Evolutionary conservation across 1,140 invertebrate genomes (phyloP).

Genomic region (Latrodectus geometricus): DNA sequence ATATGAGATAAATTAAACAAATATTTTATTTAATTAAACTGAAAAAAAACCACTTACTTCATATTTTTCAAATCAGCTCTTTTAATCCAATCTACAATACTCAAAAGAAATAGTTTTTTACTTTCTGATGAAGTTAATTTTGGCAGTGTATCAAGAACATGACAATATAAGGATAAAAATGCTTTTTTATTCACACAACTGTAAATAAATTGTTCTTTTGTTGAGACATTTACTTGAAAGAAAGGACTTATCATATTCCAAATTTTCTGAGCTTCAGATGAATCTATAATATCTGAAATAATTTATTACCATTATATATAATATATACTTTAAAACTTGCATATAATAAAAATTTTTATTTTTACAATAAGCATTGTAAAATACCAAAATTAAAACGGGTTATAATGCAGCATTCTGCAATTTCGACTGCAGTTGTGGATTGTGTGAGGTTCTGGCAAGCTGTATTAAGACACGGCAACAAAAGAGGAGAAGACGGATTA

Average conservation of each 20-base stretch:
- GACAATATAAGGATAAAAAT: slow-evolving; percentile 18
- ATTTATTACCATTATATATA: background rate
- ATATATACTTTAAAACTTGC: background rate
- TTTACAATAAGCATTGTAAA: background rate
- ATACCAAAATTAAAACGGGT: slow-evolving; percentile 42
- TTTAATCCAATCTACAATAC: slow-evolving; percentile 29
- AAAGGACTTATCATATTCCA: slow-evolving; percentile 19
- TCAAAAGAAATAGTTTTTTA: slow-evolving; percentile 17
- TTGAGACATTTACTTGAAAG: slow-evolving; percentile 14
- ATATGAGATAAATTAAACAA: no score
- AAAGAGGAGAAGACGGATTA: slow-evolving; percentile 5
- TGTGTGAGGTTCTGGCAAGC: slow-evolving; percentile 26
- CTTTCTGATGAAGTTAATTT: background rate
- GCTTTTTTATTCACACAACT: slow-evolving; percentile 30
- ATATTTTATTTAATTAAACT: background rate
- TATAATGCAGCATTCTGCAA: slow-evolving; percentile 37
- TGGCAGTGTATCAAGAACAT: slow-evolving; percentile 7
- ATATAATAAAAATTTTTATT: background rate
- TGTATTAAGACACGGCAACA: slow-evolving; percentile 38
- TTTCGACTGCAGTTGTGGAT: slow-evolving; percentile 10
- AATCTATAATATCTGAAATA: slow-evolving; percentile 11
- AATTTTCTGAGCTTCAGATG: slow-evolving; percentile 19
- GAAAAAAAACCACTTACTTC: slow-evolving; percentile 4
- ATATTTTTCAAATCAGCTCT: background rate
- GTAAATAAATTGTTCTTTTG: slow-evolving; percentile 23